phyloP scores from a whole-genome alignment of 2,797 vertebrate genomes.

The Eulemur rubriventer region DNA sequence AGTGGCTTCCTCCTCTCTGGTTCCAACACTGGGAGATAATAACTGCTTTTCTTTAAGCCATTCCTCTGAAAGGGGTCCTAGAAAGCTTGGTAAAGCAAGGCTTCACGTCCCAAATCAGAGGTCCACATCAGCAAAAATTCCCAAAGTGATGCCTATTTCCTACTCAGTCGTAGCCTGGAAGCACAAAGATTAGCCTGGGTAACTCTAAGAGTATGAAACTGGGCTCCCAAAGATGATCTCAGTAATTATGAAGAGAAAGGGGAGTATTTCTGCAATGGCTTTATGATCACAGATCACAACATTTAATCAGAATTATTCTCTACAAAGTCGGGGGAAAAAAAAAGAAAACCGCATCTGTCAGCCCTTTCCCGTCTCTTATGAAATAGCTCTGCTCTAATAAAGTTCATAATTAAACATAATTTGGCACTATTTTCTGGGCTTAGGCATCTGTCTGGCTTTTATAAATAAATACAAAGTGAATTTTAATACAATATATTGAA shows the following conservation, averaged over 20 bases:
- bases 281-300: neutral
- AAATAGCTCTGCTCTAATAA: conserved; percentile 26
- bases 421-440: conserved; percentile 43
- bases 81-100: conserved; percentile 2
- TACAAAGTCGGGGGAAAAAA: neutral
- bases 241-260: neutral
- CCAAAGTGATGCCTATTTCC: neutral
- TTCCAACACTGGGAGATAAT: neutral
- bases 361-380: neutral
- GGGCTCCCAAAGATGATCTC: neutral
- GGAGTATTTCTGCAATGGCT: neutral
- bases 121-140: neutral
- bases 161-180: neutral
- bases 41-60: conserved; percentile 15
- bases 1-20: neutral
- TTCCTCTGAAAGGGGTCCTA: neutral
- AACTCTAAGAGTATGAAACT: neutral
- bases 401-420: conserved; percentile 33
- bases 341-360: neutral
- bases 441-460: neutral
- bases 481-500: conserved; percentile 28
- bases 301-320: conserved; percentile 42
- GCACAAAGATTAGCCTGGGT: neutral
- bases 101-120: neutral
- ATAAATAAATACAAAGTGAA: neutral